Evolutionary conservation across 2,888 invertebrate species (phyloP).

Genomic region (Chesias legatella): DNA sequence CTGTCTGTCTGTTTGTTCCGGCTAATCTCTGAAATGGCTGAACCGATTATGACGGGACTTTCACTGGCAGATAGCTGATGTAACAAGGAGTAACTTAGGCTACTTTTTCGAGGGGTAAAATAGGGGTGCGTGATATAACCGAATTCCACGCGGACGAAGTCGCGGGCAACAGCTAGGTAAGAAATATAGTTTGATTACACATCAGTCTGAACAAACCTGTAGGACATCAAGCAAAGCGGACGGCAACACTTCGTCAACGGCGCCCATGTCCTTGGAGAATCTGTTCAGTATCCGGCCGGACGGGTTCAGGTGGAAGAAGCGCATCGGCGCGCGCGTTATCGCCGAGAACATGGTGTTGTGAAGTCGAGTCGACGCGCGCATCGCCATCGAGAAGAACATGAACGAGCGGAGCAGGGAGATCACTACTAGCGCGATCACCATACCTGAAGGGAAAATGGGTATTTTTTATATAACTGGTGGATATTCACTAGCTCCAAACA

Average conservation of each 20-base stretch:
- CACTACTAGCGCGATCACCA: constrained; percentile 72
- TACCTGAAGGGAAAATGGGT: constrained; percentile 41
- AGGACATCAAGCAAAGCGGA: constrained; percentile 82
- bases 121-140: no score
- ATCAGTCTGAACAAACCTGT: constrained; percentile 51
- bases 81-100: no score
- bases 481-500: no score
- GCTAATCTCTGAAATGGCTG: no score
- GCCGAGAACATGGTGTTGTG: constrained; percentile 93
- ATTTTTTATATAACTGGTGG: no score
- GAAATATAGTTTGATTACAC: neutral
- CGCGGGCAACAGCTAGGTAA: no score
- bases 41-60: no score
- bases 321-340: constrained; percentile 89
- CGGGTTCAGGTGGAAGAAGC: constrained; percentile 94
- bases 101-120: no score
- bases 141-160: no score
- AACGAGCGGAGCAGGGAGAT: constrained; percentile 75
- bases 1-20: no score
- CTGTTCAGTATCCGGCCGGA: constrained; percentile 91
- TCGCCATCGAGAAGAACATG: constrained; percentile 83
- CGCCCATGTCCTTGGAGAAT: constrained; percentile 93
- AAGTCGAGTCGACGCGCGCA: constrained; percentile 87
- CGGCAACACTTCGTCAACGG: constrained; percentile 83
- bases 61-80: no score